Base-by-base conservation (phyloP, 2,797 vertebrate species). In the Peromyscus eremicus region DNA sequence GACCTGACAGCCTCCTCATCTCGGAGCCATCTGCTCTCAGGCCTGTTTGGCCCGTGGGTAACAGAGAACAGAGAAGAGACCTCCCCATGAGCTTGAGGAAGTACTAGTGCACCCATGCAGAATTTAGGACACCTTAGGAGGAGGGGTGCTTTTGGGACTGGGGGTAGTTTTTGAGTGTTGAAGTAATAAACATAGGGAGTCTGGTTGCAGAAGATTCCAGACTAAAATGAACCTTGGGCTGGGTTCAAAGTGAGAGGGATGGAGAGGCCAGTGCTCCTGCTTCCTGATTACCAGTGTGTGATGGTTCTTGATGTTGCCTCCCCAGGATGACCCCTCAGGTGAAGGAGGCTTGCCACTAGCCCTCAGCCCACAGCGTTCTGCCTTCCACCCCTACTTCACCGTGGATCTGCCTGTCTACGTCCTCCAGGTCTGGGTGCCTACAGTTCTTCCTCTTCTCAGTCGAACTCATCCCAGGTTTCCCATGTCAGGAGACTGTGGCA, bases 331-430 rank as follows among this genome's bases (percentile, higher is more conserved):
- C 85, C 99, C 99, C 2, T 97, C 99, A 0, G 98, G 98, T 82
- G 99, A 99, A 66, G 99, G 99, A 73, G 99, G 99, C 97, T 98
- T 99, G 96, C 99, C 99, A 3, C 99, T 99, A 97, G 99, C 99
- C 82, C 98, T 99, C 96, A 99, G 99, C 97, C 99, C 99, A 1
- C 99, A 99, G 98, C 99, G 99, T 1, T 99, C 99, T 46, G 98
- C 99, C 0, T 99, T 99, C n/a, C 99, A 99, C 97, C 99, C 99
- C 25, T 99, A 99, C 98, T 99, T 99, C 77, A 99, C 99, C 0
- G 98, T 99, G 5, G 99, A 99, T 98, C 98, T 99, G 94, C 99
- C 99, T 2, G 99, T 99, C 98, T 99, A 99, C 97, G 99, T 99
- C 93, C 98, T 99, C 97, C 99, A 99, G 99, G 99, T 99, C 97